Evolutionary conservation across 23 tunicate genomes (phyloP).

Genomic region (Diplosoma virens): DNA sequence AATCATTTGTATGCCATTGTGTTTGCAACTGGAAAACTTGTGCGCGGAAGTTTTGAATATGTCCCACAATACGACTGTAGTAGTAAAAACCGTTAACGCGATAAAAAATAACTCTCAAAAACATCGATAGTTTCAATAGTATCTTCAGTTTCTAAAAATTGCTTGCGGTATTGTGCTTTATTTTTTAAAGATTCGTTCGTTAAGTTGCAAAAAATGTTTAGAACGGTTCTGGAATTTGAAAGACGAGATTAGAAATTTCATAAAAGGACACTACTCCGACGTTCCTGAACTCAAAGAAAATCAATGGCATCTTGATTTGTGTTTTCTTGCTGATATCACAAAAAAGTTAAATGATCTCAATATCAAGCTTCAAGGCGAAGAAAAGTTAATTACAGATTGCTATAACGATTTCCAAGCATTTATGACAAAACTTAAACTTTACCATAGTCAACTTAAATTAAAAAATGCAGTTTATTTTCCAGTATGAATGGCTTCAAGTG

Average conservation of each 20-base stretch:
- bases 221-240: not conserved
- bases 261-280: not conserved
- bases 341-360: too few relatives aligned
- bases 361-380: not conserved
- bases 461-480: not conserved
- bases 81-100: not conserved
- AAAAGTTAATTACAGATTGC: not conserved
- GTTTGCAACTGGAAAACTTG: too few relatives aligned
- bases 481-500: not conserved
- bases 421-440: not conserved
- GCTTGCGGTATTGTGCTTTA: too few relatives aligned
- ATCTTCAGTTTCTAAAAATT: not conserved
- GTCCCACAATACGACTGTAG: too few relatives aligned
- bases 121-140: not conserved
- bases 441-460: too few relatives aligned
- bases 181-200: too few relatives aligned
- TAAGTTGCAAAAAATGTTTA: not conserved
- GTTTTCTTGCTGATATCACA: too few relatives aligned
- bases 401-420: not conserved
- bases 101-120: not conserved
- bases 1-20: not conserved
- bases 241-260: not conserved
- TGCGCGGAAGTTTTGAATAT: too few relatives aligned
- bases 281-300: too few relatives aligned
- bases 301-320: too few relatives aligned